Percentiles rank a stretch among this genome's conserved stretches.
phyloP scores from a whole-genome alignment of 2,113 vertebrate genomes.

The Zootoca vivipara region DNA sequence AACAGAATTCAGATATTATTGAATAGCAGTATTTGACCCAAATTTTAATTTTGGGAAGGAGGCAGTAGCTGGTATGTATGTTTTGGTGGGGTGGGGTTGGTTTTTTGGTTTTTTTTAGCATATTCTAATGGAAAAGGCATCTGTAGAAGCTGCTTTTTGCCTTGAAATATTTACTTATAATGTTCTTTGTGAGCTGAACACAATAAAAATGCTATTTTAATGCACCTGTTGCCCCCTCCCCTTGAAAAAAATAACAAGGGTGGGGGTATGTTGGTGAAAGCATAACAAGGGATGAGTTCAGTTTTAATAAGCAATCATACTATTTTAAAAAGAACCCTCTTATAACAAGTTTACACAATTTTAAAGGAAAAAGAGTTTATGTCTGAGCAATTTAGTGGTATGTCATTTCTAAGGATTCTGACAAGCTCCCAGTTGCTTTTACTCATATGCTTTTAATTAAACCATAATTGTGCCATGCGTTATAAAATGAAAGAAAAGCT shows the following conservation, averaged over 20 bases:
- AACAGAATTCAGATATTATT: background rate
- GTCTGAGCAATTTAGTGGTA: conserved; percentile 63
- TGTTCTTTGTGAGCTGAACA: conserved; percentile 38
- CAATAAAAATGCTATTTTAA: conserved; percentile 47
- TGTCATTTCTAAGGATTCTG: conserved; percentile 64
- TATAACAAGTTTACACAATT: conserved; percentile 59
- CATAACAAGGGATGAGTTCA: conserved; percentile 53
- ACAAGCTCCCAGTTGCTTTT: conserved; percentile 62
- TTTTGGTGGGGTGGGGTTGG: too few species aligned
- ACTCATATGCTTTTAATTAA: conserved; percentile 72
- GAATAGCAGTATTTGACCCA: background rate
- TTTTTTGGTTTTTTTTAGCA: background rate
- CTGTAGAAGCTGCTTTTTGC: conserved; percentile 25
- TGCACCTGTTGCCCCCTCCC: conserved; percentile 63
- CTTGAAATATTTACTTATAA: conserved; percentile 28
- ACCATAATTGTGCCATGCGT: conserved; percentile 69
- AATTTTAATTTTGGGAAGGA: background rate
- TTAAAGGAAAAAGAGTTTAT: conserved; percentile 45
- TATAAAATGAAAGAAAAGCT: conserved; percentile 69
- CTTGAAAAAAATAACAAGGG: conserved; percentile 30
- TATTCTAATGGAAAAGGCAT: conserved; percentile 13
- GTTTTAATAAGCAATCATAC: conserved; percentile 54
- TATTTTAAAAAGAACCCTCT: conserved; percentile 55
- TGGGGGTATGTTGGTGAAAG: conserved; percentile 24
- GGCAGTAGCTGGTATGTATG: background rate